Percentiles rank a stretch among this genome's conserved stretches.
These are phyloP conservation scores for Cherax quadricarinatus DNA, from an alignment of 1,140 invertebrate species.

Conservation along the genomic window DNA sequence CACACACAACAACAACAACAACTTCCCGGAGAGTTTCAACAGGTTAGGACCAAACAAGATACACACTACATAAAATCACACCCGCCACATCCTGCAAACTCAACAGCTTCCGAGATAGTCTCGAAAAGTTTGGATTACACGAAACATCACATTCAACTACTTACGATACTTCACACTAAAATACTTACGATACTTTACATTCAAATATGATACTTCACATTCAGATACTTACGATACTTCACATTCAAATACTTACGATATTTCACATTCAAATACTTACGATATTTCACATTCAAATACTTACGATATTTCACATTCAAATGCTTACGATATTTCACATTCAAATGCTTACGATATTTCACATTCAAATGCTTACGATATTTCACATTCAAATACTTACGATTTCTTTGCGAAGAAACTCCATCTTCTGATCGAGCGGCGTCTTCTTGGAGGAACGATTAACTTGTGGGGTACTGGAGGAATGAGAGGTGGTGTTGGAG, in stretches of 20 bases:
- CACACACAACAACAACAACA: too few relatives aligned
- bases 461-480: not conserved
- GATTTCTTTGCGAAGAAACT: slow-evolving; percentile 66
- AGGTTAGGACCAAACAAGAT: too few relatives aligned
- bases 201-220: not conserved
- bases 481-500: not conserved
- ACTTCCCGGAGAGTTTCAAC: too few relatives aligned
- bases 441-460: slow-evolving; percentile 17
- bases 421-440: slow-evolving; percentile 58
- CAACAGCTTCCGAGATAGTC: not conserved
- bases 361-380: not conserved
- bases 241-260: slow-evolving; percentile 39
- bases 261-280: too few relatives aligned
- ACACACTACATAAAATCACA: too few relatives aligned
- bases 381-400: slow-evolving; percentile 34
- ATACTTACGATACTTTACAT: too few relatives aligned
- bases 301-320: not conserved
- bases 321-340: not conserved
- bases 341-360: too few relatives aligned
- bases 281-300: too few relatives aligned
- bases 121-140: too few relatives aligned
- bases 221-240: not conserved
- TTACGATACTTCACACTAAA: not conserved
- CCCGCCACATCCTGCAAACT: not conserved
- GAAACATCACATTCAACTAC: not conserved